Evolutionary conservation across 1,140 invertebrate genomes (phyloP), one percentile per base, ranked within the genome.

Genomic region (Spodoptera frugiperda): DNA sequence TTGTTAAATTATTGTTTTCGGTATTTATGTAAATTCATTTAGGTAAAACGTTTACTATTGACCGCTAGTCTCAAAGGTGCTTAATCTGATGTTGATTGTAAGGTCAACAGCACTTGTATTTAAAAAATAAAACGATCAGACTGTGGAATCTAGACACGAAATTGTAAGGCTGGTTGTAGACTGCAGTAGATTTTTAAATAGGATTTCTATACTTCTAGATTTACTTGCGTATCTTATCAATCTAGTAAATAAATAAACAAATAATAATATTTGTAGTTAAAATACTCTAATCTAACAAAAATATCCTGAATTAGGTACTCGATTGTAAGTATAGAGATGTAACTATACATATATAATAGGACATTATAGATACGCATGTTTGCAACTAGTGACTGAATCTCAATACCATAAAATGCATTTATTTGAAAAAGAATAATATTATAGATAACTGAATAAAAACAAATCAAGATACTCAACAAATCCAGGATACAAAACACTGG

Each of bases 91-190:
- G 14, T n/a, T 19, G 2, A 39, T 19, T 17, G 25, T 68, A 51
- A 68, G 48, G 65, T 68, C 48, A 30, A 25, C 46, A 17, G 48
- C 65, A 68, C 33, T 68, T 68, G 21, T 68, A 68, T 53, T 5
- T 53, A 33, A 53, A 46, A 67, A 68, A 51, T 5, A 33, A 63
- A 25, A 57, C 19, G 12, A 30, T 25, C 6, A 25, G 54, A 14
- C 11, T 30, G 54, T 30, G 54, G 54, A 57, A 57, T 57, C 54
- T 30, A 57, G 54, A 57, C 54, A 63, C 59, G 59, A 46, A 59
- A 39, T 63, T 19, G 8, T 63, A 39, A 63, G 17, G 59, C 33
- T 44, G 2, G 9, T 33, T 63, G 2, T 19, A 63, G 30, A 57
- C 14, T 6, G 17, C 3, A 39, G 33, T 39, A 25, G 25, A 25